Percentiles rank a stretch among this genome's conserved stretches.
Conservation (phyloP, 2,888 invertebrate genomes). For the Andrena chrysosceles region DNA sequence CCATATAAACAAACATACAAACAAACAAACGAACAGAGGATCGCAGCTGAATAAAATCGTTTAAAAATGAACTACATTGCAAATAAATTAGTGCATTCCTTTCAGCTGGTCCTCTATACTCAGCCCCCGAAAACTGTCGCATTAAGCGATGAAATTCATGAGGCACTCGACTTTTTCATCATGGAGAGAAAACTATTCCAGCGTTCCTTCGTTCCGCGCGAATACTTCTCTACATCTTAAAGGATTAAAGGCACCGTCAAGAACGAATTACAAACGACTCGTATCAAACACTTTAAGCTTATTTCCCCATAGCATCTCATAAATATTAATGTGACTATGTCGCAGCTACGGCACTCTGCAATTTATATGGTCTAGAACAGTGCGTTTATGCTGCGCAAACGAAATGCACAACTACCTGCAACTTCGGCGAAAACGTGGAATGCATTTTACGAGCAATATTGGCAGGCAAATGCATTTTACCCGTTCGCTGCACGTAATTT, state of each 20-base stretch:
- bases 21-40: no score
- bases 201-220: slow-evolving; percentile 25
- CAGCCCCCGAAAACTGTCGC: background rate
- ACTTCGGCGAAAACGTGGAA: background rate
- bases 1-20: no score
- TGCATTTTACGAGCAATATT: background rate
- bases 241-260: slow-evolving; percentile 38
- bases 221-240: slow-evolving; percentile 40
- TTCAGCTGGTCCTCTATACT: background rate
- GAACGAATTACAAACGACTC: slow-evolving; percentile 40
- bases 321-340: slow-evolving; percentile 45
- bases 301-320: slow-evolving; percentile 38
- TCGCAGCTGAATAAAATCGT: no score
- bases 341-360: slow-evolving; percentile 18
- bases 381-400: background rate
- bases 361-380: slow-evolving; percentile 39
- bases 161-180: slow-evolving; percentile 32
- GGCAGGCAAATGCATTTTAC: background rate
- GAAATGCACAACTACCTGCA: background rate
- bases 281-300: slow-evolving; percentile 44
- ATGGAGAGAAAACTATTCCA: background rate
- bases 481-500: background rate
- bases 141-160: slow-evolving; percentile 6
- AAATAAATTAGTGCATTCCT: background rate
- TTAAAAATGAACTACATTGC: no score